Evolutionary conservation across 2,797 vertebrate genomes (phyloP), one percentile per base, ranked within the genome.

Genomic region (Tamandua tetradactyla): DNA sequence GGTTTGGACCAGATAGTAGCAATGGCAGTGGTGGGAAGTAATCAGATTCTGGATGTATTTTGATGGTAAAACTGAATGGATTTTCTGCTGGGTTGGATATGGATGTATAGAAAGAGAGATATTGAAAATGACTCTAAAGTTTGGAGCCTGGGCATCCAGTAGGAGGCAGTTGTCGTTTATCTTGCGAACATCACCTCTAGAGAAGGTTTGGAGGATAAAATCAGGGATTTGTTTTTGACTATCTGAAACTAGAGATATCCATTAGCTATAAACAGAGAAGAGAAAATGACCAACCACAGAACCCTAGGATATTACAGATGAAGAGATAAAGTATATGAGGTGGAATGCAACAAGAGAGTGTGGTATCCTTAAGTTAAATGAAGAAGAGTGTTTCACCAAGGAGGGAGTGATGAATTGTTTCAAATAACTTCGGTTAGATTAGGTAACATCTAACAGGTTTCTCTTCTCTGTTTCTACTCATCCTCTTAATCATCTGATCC

Each of bases 351-450:
- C 17, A 72, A n/a, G 47, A 37, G 59, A 64, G 11, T 64, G 8
- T 95, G 23, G 22, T 57, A 57, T 78, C 37, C 42, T 88, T 95
- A 92, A 59, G 57, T 92, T 22, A 85, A 42, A 22, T 89, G 42
- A 86, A 92, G 61, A 80, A 68, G 68, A 89, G 17, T 44, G 25
- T 69, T 87, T 80, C 25, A n/a, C 13, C 75, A 47, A 25, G 37
- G 32, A 86, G 44, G 47, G 5, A 30, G 52, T 89, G 44, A 59
- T 64, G 74, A 69, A 5, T 81, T 69, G 61, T 87, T 86, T 87
- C 37, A 44, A 37, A 11, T 42, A 55, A 17, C 27, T 71, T 82
- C 40, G 76, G 12, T 59, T 66, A 74, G 88, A 37, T 80, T 47
- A 44, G 80, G 30, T 52, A 84, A 72, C 72, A 23, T 40, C 52